phyloP scores from a whole-genome alignment of 2,888 invertebrate species.

The Netelia virgata region DNA sequence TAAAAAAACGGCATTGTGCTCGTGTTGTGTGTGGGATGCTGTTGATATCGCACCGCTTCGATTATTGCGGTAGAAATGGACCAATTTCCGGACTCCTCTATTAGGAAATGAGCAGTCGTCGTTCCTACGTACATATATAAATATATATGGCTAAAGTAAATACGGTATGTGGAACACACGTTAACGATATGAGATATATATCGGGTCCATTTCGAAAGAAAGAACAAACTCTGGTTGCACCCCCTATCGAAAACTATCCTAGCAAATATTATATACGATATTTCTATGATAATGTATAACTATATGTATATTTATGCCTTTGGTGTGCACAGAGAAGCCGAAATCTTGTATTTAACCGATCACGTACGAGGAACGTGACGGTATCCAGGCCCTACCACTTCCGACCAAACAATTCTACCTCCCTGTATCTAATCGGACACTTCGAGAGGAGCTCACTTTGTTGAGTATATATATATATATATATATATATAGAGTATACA shows the following conservation, averaged over 20 bases:
- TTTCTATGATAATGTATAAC: not conserved
- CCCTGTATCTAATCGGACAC: conserved; percentile 74
- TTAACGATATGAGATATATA: conserved; percentile 59
- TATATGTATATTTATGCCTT: conserved; percentile 30
- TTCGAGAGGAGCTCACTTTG: conserved; percentile 27
- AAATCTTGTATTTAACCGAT: conserved; percentile 40
- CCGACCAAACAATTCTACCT: conserved; percentile 72
- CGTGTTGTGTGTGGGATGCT: conserved; percentile 19
- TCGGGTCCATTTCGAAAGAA: conserved; percentile 44
- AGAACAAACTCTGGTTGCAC: conserved; percentile 29
- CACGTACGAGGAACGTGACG: conserved; percentile 41
- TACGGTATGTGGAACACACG: conserved; percentile 27
- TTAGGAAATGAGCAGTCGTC: conserved; percentile 46
- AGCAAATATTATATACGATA: conserved; percentile 47
- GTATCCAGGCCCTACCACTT: conserved; percentile 36
- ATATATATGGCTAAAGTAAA: conserved; percentile 46
- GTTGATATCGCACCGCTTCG: conserved; percentile 64
- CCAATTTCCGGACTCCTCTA: conserved; percentile 64
- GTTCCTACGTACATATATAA: not conserved
- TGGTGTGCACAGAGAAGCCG: not conserved
- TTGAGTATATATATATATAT: conserved; percentile 6
- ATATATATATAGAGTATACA: no score
- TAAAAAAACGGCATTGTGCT: conserved; percentile 47
- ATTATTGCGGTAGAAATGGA: conserved; percentile 68
- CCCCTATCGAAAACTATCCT: conserved; percentile 52